A percentile compares a stretch with the other conserved stretches of the same genome.
These are phyloP conservation scores for Uria aalge DNA, from an alignment of 2,113 vertebrate species.

Conservation along the genomic window DNA sequence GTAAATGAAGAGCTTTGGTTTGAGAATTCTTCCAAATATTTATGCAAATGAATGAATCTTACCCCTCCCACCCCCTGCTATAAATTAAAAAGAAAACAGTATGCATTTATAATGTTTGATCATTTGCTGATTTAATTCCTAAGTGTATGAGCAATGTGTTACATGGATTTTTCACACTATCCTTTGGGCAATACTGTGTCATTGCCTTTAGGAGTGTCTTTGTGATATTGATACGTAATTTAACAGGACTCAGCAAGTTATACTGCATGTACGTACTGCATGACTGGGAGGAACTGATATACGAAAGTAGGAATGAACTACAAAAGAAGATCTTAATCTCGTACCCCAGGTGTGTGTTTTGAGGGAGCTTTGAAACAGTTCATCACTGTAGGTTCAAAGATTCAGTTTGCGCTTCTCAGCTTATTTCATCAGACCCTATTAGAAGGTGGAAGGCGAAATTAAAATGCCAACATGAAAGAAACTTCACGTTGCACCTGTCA, in stretches of 20 bases:
- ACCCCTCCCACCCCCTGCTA: fast-evolving
- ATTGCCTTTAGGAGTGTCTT: not conserved
- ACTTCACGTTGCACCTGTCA: conserved; percentile 1
- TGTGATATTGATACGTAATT: not conserved
- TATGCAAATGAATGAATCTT: not conserved
- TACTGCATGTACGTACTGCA: not conserved
- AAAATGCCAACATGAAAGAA: not conserved
- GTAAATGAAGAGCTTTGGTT: not conserved
- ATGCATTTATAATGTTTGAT: not conserved
- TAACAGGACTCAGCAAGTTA: not conserved
- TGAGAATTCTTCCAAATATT: not conserved
- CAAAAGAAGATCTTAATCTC: conserved; percentile 9
- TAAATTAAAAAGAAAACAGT: not conserved
- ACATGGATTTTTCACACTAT: not conserved
- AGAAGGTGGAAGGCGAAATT: not conserved
- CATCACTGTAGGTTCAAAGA: not conserved
- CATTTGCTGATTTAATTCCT: not conserved
- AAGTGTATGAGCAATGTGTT: not conserved
- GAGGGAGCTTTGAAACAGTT: not conserved
- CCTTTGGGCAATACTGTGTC: not conserved
- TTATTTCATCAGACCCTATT: not conserved
- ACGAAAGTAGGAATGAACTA: not conserved
- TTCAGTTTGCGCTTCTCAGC: not conserved
- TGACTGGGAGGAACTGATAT: not conserved
- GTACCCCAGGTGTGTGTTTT: not conserved